phyloP scores from a whole-genome alignment of 2,888 invertebrate species.

The Malthinus seriepunctatus region DNA sequence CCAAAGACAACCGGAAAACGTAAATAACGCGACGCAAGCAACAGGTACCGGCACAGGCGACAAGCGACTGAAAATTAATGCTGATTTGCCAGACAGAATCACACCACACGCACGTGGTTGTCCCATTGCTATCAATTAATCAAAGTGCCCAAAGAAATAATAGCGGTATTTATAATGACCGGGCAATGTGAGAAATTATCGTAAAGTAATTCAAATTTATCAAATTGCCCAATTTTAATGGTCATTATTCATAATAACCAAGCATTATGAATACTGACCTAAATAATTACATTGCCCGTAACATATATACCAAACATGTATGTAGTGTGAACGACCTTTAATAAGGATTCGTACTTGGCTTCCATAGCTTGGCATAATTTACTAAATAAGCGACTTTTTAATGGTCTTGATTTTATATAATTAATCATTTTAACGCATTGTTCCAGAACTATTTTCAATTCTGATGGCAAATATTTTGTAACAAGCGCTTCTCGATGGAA shows the following conservation, averaged over 20 bases:
- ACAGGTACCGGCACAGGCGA: too few species aligned
- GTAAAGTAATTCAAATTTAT: too few species aligned
- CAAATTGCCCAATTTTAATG: background rate
- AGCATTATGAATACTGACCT: background rate
- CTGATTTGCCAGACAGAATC: too few species aligned
- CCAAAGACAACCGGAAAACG: too few species aligned
- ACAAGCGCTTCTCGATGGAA: slow-evolving; percentile 36
- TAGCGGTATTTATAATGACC: too few species aligned
- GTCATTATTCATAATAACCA: background rate
- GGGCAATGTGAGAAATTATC: too few species aligned
- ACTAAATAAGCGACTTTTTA: slow-evolving; percentile 35
- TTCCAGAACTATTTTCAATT: slow-evolving; percentile 34
- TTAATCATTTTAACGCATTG: slow-evolving; percentile 37
- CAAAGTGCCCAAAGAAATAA: too few species aligned
- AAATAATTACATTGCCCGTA: background rate
- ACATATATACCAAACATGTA: background rate
- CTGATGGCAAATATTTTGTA: slow-evolving; percentile 32
- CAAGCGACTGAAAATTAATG: too few species aligned
- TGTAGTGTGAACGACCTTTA: too few species aligned
- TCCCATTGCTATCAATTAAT: too few species aligned
- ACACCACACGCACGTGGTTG: too few species aligned
- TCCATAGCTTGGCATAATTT: slow-evolving; percentile 32
- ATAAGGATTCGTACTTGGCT: slow-evolving; percentile 19
- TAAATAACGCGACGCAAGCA: too few species aligned
- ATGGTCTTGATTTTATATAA: slow-evolving; percentile 35